A percentile compares a stretch with the other conserved stretches of the same genome.
These are phyloP conservation scores for Telmatochromis sp. DNA, from an alignment of 2,113 vertebrate genomes.

Conservation along the genomic window DNA sequence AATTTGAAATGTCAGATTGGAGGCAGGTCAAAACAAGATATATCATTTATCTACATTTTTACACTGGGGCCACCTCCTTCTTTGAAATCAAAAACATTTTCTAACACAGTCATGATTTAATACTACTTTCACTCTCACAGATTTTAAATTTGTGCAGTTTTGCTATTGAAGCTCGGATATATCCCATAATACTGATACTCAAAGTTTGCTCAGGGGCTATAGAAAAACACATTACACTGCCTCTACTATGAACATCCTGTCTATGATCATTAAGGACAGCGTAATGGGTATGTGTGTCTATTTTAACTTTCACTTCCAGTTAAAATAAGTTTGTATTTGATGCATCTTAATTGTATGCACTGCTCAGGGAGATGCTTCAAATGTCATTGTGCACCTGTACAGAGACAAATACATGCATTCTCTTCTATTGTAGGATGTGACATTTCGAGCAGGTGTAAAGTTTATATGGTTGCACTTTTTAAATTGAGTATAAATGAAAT, in stretches of 20 bases:
- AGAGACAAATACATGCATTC: neutral
- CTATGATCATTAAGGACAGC: neutral
- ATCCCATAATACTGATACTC: neutral
- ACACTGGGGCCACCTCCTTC: neutral
- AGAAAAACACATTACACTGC: neutral
- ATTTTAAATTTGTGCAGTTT: neutral
- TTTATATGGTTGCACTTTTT: neutral
- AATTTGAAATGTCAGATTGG: neutral
- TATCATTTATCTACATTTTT: neutral
- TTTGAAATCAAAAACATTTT: neutral
- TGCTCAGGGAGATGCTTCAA: neutral
- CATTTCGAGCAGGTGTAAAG: neutral
- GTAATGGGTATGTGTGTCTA: neutral
- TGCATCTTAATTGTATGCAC: neutral
- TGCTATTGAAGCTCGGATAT: neutral
- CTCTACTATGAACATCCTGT: neutral
- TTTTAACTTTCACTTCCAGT: neutral
- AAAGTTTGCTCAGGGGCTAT: neutral
- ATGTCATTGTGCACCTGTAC: neutral
- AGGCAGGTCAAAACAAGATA: neutral
- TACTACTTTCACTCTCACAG: neutral
- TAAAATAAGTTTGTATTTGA: neutral
- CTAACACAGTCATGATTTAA: neutral
- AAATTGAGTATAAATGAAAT: neutral
- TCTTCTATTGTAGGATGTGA: neutral